These are phyloP conservation scores for Ceryle rudis DNA, from an alignment of 2,797 vertebrate species.

Conservation along the genomic window DNA sequence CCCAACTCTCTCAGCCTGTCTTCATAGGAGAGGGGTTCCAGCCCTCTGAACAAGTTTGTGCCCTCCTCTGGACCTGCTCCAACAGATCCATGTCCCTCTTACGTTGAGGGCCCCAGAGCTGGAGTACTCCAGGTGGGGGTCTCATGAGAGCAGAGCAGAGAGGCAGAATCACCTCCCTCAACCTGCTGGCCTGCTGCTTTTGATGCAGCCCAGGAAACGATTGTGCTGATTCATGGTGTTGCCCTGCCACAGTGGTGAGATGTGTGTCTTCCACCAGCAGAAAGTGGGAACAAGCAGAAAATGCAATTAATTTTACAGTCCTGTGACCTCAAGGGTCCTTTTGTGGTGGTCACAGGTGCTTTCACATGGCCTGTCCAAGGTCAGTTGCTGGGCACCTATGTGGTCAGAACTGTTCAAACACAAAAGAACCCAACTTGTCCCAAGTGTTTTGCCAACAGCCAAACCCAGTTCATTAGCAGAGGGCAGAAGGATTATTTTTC, in stretches of 20 bases:
- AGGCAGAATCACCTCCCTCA: not conserved
- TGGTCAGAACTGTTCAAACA: not conserved
- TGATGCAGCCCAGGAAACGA: not conserved
- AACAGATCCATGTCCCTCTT: not conserved
- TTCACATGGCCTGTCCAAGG: not conserved
- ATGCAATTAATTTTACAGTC: not conserved
- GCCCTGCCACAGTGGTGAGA: not conserved
- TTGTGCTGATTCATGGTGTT: rapidly evolving
- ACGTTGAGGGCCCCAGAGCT: not conserved
- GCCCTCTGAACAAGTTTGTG: not conserved
- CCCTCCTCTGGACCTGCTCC: not conserved
- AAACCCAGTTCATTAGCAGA: not conserved
- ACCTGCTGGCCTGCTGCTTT: not conserved
- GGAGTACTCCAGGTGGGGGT: not conserved
- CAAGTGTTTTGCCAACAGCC: not conserved
- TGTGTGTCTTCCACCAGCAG: not conserved
- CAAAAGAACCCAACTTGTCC: not conserved
- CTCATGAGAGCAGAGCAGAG: not conserved
- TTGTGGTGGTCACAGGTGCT: not conserved
- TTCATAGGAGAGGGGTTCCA: not conserved
- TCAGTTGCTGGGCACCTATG: not conserved
- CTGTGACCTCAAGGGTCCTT: rapidly evolving
- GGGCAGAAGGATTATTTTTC: not conserved
- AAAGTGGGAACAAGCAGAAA: not conserved
- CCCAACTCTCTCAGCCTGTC: not conserved